Base-by-base conservation (phyloP, 2,888 invertebrate genomes). In the Coecobrya sp. region DNA sequence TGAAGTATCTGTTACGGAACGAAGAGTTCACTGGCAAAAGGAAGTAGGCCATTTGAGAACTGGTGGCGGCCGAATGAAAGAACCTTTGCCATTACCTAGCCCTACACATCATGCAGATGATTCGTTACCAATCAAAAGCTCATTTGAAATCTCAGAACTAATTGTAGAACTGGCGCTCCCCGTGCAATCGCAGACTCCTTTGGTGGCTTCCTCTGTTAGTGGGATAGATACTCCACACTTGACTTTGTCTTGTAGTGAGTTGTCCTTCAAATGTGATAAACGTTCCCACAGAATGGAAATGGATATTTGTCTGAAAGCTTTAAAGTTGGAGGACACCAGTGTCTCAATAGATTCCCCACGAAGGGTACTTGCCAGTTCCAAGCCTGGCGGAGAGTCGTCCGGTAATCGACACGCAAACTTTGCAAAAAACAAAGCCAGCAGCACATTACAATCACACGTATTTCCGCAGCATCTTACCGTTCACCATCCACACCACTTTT, bases 321-420 rank as follows among this genome's bases (percentile, higher is more conserved):
- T 99, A 27, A 96, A 98, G 3, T 98, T 99, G 98, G 99, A 99
- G 95, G 99, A 99, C 96, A 96, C 99, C 3, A 97, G 98, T 8
- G 97, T 98, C 95, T 97, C 97, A 0, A 96, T 97, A 25, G 97
- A 97, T 68, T 98, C 98, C 0, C 97, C 97, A 95, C 98, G 98
- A 96, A 97, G 98, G 52, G 97, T 97, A 95, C 97, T 99, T 97
- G 98, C 99, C 95, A 97, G 97, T 93, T 98, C 98, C 0, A 97
- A 96, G 95, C 96, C 94, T 59, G 86, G 86, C n/a, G 82, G 76
- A 16, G 10, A 19, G 19, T 42, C 19, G 2, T 76, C 76, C 8
- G 55, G 82, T 13, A 52, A n/a, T 1, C 25, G 16, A 13, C 13
- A 22, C 19, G 0, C 49, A 11, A 79, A 65, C 16, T 62, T 76